Percentiles rank a stretch among this genome's conserved stretches.
phyloP scores from a whole-genome alignment of 2,797 vertebrate species.

The Anguilla pacifica region DNA sequence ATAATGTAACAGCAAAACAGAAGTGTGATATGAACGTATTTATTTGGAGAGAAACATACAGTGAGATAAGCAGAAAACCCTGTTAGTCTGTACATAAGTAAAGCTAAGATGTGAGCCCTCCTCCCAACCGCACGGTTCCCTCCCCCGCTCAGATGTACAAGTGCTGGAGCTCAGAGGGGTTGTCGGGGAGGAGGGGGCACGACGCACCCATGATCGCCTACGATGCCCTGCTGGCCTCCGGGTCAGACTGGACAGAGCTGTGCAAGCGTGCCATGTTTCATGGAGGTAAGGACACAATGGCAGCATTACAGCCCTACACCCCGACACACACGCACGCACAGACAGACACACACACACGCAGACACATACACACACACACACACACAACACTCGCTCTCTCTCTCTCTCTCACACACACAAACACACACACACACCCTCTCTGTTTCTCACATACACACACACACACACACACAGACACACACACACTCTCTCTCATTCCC shows the following conservation, averaged over 20 bases:
- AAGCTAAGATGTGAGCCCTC: background rate
- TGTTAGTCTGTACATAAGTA: background rate
- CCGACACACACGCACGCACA: background rate
- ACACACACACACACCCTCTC: background rate
- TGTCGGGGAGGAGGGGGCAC: constrained; percentile 85
- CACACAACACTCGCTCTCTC: no score
- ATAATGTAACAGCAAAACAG: no score
- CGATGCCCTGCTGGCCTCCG: constrained; percentile 86
- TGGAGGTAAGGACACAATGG: constrained; percentile 76
- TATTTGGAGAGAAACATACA: no score
- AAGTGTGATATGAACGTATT: no score
- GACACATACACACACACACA: background rate
- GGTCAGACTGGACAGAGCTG: constrained; percentile 83
- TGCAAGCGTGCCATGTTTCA: constrained; percentile 93
- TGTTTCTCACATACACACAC: background rate
- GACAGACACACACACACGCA: background rate
- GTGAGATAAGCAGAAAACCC: background rate
- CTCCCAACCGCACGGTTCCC: background rate
- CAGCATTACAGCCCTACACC: background rate
- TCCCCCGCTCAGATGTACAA: constrained; percentile 74
- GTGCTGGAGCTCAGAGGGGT: constrained; percentile 96
- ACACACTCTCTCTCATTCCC: background rate
- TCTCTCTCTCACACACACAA: background rate
- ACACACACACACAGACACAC: background rate
- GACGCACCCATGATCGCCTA: constrained; percentile 98